Evolutionary conservation across 2,888 invertebrate genomes (phyloP), one percentile per base, ranked within the genome.

Genomic region (Agonum fuliginosum): DNA sequence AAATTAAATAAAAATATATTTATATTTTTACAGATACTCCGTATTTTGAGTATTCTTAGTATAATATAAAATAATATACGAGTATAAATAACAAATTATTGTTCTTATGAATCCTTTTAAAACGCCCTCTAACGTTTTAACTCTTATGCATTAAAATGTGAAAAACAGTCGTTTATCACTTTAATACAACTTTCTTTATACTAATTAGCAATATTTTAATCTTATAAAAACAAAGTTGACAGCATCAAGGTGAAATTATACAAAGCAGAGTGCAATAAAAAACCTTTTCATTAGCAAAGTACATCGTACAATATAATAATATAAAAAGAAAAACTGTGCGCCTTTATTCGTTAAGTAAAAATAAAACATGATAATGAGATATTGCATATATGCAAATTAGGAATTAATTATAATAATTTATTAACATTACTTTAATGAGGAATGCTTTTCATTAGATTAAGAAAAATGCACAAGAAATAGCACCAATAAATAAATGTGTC

Each of bases 161-260:
- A n/a, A n/a, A n/a, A 65, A 14, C n/a, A 34, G 65, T 34, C 30
- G 8, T 65, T 65, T 34, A 65, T 65, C 65, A 65, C 37, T 34
- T 54, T 65, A 65, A 30, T 65, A 19, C 65, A 65, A 65, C 65
- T 65, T 65, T 65, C 65, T 65, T 65, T n/a, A 65, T 19, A 65
- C 65, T 65, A 65, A 65, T 65, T 65, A 65, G 65, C 65, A 65
- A 65, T 65, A 65, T 34, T 65, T 65, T 34, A 65, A 22, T 65
- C 65, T 27, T 65, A 34, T 17, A 37, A 65, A 65, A 65, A 65
- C 37, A 17, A 17, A 34, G 34, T 65, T 58, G 58, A 58, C 58
- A 58, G 48, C 20, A 58, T 8, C 27, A 58, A 58, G 58, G 58
- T 58, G 58, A 58, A 58, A 65, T 65, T 65, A 30, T 30, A 65